Evolutionary conservation across 2,797 vertebrate species (phyloP), one percentile per base, ranked within the genome.

Genomic region (Echiichthys vipera): DNA sequence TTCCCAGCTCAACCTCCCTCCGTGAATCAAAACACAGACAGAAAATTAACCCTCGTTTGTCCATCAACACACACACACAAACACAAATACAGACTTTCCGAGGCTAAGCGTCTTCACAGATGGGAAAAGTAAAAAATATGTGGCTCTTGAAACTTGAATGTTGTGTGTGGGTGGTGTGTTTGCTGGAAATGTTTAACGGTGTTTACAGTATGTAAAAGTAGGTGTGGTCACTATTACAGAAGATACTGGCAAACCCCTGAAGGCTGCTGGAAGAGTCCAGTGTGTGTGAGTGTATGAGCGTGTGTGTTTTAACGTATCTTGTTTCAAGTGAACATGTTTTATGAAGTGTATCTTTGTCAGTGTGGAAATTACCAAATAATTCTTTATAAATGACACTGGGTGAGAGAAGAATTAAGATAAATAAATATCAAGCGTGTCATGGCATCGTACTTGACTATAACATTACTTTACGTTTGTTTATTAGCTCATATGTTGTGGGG

Each of bases 21-120:
- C 65, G 57, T 74, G 83, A 85, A 89, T 86, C 76, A 78, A 81
- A 90, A 80, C 77, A 80, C 84, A 89, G 71, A 69, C 68, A 84
- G 57, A 86, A 87, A 81, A 88, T 69, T 24, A 84, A 32, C 55
- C 73, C 73, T 87, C 87, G 81, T 91, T 77, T 65, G 37, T 63
- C 50, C 47, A 29, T 66, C 8, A 62, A 42, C 27, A 51, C 32
- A 69, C 54, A 67, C 59, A 24, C 17, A 69, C 30, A 64, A 45
- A 36, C 53, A 56, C 30, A 65, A 32, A 66, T 50, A 55, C 57
- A 77, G 7, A n/a, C 36, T 17, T 18, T 61, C n/a, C 80, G 66
- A 71, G 55, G 65, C 59, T 83, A 78, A 86, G 81, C 73, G 77
- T 87, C 80, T 85, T 81, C 49, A 37, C 85, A 88, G 85, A 87